A percentile compares a stretch with the other conserved stretches of the same genome.
These are phyloP conservation scores for Mionectes olivaceus DNA, from an alignment of 2,797 vertebrate genomes.

Conservation along the genomic window DNA sequence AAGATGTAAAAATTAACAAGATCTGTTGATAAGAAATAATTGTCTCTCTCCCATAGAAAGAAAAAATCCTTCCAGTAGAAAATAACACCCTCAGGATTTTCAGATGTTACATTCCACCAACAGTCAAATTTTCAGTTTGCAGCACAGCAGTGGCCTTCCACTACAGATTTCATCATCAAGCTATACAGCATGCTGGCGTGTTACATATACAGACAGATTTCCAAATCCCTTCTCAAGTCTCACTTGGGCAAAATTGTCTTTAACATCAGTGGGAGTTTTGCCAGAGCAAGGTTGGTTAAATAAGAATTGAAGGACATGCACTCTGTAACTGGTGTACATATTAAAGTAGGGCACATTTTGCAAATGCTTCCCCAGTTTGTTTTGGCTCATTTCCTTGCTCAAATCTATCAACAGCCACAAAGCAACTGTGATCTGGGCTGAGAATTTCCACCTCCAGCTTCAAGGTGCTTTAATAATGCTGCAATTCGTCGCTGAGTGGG, in stretches of 20 bases:
- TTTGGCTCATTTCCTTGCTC: constrained; percentile 24
- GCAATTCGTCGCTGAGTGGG: background rate
- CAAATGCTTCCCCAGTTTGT: background rate
- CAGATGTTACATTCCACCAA: background rate
- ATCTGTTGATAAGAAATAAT: background rate
- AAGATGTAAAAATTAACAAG: background rate
- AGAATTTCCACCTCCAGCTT: constrained; percentile 32
- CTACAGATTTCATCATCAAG: background rate
- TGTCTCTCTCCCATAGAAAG: background rate
- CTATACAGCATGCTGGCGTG: background rate
- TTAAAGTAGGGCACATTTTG: constrained; percentile 1
- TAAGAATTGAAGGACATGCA: background rate
- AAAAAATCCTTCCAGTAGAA: background rate
- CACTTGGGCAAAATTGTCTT: background rate
- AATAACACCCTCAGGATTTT: constrained; percentile 11
- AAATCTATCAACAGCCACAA: background rate
- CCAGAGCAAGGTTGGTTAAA: constrained; percentile 20
- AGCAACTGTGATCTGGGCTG: background rate
- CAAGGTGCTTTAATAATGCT: constrained; percentile 47
- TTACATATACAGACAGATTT: background rate
- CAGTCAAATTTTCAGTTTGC: background rate
- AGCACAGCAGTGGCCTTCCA: background rate
- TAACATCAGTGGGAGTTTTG: background rate
- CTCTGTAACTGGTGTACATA: background rate
- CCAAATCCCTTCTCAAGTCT: constrained; percentile 1